Evolutionary conservation across 2,797 vertebrate species (phyloP).

Genomic region (Agapornis canus): DNA sequence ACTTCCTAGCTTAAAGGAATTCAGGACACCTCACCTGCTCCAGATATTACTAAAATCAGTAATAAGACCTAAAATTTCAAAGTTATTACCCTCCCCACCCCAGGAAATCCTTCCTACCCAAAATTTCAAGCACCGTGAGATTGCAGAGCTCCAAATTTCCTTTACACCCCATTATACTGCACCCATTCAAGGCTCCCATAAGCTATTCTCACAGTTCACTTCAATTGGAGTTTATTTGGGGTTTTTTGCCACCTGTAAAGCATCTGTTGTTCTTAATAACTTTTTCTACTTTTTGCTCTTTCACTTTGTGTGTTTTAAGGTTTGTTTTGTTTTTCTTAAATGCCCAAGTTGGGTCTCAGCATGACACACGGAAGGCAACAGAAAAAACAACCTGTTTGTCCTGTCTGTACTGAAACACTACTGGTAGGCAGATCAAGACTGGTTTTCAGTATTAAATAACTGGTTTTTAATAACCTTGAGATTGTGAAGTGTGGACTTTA

Average conservation of each 20-base stretch:
- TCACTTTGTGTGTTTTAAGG: neutral
- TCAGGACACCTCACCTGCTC: neutral
- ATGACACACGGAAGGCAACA: accelerated
- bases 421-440: neutral
- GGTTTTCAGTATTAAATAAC: neutral
- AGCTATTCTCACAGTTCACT: neutral
- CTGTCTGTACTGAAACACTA: neutral
- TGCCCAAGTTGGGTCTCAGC: neutral
- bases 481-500: neutral
- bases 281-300: neutral
- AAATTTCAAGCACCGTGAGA: neutral
- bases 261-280: neutral
- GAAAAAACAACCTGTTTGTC: neutral
- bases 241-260: neutral
- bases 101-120: neutral
- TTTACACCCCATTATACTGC: neutral
- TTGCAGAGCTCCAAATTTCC: neutral
- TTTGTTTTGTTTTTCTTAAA: neutral
- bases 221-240: neutral
- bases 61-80: neutral
- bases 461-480: accelerated
- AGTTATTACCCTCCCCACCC: neutral
- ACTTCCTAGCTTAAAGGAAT: neutral
- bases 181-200: neutral
- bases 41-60: accelerated